phyloP scores from a whole-genome alignment of 1,140 invertebrate species.

The Aphis gossypii region DNA sequence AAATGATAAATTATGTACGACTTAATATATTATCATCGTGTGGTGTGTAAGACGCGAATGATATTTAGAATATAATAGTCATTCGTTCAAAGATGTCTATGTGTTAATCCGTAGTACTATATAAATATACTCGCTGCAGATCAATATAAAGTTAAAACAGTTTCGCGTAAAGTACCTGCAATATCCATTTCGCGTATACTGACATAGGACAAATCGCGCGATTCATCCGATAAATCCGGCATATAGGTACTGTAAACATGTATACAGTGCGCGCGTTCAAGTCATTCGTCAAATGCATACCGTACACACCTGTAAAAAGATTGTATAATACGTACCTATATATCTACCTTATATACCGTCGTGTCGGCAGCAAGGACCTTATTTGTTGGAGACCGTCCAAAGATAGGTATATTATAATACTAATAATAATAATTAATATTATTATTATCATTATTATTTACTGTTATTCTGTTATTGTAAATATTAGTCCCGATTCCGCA shows the following conservation, averaged over 20 bases:
- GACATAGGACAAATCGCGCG: neutral
- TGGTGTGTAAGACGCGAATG: neutral
- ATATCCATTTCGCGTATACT: neutral
- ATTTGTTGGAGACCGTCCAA: conserved; percentile 28
- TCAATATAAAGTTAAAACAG: neutral
- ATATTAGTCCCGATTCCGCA: neutral
- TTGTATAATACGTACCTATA: neutral
- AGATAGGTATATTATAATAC: neutral
- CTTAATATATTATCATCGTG: neutral
- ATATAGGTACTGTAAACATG: neutral
- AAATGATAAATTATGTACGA: neutral
- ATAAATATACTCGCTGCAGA: neutral
- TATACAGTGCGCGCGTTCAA: neutral
- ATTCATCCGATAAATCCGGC: neutral
- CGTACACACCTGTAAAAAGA: neutral
- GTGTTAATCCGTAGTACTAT: neutral
- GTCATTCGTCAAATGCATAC: conserved; percentile 43
- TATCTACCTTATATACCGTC: neutral
- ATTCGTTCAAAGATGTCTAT: neutral
- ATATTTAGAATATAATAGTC: neutral
- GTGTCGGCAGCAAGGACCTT: neutral
- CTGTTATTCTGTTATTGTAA: neutral
- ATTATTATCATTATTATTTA: conserved; percentile 12
- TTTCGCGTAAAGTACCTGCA: neutral
- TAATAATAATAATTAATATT: neutral